Evolutionary conservation across 2,797 vertebrate species (phyloP).

Genomic region (Gambusia yucatana): DNA sequence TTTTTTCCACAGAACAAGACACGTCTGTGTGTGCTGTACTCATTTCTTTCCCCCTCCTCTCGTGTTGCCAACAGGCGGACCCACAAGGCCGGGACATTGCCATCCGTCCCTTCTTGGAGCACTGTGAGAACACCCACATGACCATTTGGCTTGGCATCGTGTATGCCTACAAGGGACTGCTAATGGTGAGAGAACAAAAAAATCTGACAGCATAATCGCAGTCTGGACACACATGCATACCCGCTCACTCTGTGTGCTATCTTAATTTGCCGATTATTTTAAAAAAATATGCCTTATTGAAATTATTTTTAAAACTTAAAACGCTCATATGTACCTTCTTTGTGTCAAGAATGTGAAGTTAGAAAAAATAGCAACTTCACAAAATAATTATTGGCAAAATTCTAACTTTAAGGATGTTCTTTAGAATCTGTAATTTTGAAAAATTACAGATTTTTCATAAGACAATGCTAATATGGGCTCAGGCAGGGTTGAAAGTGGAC

Average conservation of each 20-base stretch:
- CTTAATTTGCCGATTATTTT: not conserved
- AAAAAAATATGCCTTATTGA: not conserved
- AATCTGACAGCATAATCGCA: constrained; percentile 21
- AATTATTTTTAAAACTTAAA: not conserved
- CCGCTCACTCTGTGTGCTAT: not conserved
- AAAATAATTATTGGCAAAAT: not conserved
- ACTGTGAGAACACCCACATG: constrained; percentile 99
- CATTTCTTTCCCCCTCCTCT: constrained; percentile 29
- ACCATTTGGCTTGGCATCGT: constrained; percentile 99
- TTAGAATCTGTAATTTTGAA: not conserved
- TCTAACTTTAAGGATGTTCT: not conserved
- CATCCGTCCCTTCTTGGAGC: constrained; percentile 97
- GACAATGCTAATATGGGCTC: not conserved
- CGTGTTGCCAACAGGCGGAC: constrained; percentile 86
- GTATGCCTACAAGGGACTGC: constrained; percentile 98
- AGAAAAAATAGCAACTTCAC: not conserved
- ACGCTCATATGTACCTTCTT: not conserved
- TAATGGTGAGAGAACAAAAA: constrained; percentile 89
- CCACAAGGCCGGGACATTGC: constrained; percentile 97
- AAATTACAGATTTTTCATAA: too few species aligned
- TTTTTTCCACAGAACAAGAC: not conserved
- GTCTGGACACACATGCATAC: constrained; percentile 11
- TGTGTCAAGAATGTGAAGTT: not conserved
- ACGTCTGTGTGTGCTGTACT: constrained; percentile 21
- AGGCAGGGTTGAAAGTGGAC: not conserved